Conservation (phyloP, 2,113 vertebrate genomes). For the Jacana jacana region DNA sequence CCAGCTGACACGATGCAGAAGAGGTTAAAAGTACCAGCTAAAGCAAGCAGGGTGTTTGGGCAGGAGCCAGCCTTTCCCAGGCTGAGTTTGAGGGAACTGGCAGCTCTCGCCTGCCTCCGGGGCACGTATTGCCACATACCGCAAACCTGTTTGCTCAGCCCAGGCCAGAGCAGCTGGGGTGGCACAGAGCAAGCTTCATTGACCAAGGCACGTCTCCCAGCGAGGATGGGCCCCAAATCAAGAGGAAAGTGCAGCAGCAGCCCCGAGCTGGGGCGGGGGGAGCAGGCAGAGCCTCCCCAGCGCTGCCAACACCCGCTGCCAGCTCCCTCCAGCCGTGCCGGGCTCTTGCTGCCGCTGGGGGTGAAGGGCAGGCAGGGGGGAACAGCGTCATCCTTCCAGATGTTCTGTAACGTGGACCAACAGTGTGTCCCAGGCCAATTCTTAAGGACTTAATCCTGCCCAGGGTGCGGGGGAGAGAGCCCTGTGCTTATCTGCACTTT, state of each 20-base stretch:
- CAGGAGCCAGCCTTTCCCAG: not conserved
- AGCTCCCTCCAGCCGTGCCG: not conserved
- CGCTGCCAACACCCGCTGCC: not conserved
- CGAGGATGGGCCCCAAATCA: not conserved
- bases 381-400: not conserved
- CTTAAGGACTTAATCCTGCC: not conserved
- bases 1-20: not conserved
- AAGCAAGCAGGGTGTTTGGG: not conserved
- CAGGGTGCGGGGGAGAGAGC: no score
- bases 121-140: not conserved
- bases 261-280: not conserved
- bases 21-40: not conserved
- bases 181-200: not conserved
- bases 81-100: not conserved
- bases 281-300: not conserved
- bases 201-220: not conserved
- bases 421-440: not conserved
- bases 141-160: constrained; percentile 2
- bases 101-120: not conserved
- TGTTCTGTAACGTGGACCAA: fast-evolving
- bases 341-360: fast-evolving
- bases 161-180: not conserved
- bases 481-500: not conserved
- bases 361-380: not conserved
- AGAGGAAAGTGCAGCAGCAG: not conserved